A percentile compares a stretch with the other conserved stretches of the same genome.
Conservation (phyloP, 2,888 invertebrate genomes). For the Agonopterix heracliana region DNA sequence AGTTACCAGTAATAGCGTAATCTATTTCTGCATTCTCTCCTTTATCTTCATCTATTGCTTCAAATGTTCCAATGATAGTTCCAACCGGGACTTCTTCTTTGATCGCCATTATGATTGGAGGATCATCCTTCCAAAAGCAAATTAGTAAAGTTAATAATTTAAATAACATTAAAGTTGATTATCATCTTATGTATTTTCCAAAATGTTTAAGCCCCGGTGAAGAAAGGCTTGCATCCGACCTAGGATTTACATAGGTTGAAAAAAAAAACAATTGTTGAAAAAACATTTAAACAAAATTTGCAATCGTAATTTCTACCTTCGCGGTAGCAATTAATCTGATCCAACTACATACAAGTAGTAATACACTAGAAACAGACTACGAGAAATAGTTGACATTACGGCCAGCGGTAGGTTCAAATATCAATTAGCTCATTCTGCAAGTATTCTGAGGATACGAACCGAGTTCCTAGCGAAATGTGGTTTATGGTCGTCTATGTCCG, state of each 20-base stretch:
- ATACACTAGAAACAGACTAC: no score
- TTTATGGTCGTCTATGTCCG: constrained; percentile 87
- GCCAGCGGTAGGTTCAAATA: no score
- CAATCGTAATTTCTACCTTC: no score
- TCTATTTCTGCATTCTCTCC: constrained; percentile 85
- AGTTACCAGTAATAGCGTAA: constrained; percentile 80
- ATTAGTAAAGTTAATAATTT: background rate
- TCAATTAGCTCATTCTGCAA: no score
- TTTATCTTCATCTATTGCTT: constrained; percentile 85
- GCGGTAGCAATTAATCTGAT: no score
- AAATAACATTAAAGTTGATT: background rate
- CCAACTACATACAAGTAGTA: no score
- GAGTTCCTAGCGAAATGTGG: constrained; percentile 82
- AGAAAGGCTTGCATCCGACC: no score
- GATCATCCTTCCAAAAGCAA: constrained; percentile 69
- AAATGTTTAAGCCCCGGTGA: background rate
- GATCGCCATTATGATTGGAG: constrained; percentile 78
- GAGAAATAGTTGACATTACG: no score
- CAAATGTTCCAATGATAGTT: constrained; percentile 79
- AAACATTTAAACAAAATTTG: no score
- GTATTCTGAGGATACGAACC: constrained; percentile 43
- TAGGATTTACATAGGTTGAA: no score
- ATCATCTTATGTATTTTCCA: constrained; percentile 2
- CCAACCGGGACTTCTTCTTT: constrained; percentile 82
- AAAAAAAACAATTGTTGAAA: no score